phyloP scores from a whole-genome alignment of 2,888 invertebrate species.

The Linnaemya vulpina region DNA sequence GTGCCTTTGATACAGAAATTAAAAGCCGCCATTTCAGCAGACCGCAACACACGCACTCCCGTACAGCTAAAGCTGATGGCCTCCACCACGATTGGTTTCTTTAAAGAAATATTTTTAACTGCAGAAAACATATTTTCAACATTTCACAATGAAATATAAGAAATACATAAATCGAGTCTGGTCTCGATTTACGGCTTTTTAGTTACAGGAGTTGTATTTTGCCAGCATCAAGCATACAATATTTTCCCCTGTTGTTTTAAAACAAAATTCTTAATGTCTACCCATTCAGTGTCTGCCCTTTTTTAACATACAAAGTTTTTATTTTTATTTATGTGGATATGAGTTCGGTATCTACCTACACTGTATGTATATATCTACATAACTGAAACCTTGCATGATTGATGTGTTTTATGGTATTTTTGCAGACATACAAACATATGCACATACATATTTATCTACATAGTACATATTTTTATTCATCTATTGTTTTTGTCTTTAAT shows the following conservation, averaged over 20 bases:
- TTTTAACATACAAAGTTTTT: conserved; percentile 12
- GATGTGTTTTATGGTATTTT: conserved; percentile 4
- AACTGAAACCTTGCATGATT: conserved; percentile 6
- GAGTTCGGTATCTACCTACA: background rate
- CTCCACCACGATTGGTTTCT: conserved; percentile 40
- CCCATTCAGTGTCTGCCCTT: conserved; percentile 7
- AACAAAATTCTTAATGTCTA: conserved; percentile 23
- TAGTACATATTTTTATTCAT: conserved; percentile 9
- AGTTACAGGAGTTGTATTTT: background rate
- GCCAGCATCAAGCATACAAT: conserved; percentile 9
- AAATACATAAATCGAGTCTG: background rate
- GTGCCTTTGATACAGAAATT: conserved; percentile 13
- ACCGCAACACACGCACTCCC: conserved; percentile 40
- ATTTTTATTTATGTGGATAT: background rate
- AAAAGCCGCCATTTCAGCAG: conserved; percentile 41
- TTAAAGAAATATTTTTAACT: background rate
- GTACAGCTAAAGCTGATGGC: background rate
- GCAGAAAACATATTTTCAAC: background rate
- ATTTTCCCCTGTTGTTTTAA: background rate
- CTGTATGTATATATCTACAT: background rate
- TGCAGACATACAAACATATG: background rate
- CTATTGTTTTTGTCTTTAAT: background rate
- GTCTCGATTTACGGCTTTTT: conserved; percentile 1
- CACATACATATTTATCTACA: too few species aligned
- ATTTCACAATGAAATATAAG: background rate